Evolutionary conservation across 2,888 invertebrate genomes (phyloP).

Genomic region (Yponomeuta evonymella): DNA sequence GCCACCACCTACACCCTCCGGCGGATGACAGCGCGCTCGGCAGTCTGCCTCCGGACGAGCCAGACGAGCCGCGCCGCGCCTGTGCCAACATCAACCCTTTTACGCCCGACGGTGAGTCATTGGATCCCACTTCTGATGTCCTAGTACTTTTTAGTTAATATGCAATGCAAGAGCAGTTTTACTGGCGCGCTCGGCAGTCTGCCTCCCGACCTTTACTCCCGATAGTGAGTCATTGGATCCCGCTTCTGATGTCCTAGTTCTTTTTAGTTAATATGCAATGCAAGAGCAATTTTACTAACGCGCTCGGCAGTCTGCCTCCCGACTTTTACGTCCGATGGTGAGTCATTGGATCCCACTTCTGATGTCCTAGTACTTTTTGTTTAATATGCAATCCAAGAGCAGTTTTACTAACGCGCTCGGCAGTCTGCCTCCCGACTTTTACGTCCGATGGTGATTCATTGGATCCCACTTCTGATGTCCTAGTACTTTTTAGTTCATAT

Average conservation of each 20-base stretch:
- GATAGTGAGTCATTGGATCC: slow-evolving; percentile 67
- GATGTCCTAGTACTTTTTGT: not conserved
- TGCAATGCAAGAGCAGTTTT: too few relatives aligned
- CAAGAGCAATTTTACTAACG: too few relatives aligned
- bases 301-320: slow-evolving; percentile 22
- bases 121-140: not conserved
- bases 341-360: slow-evolving; percentile 20
- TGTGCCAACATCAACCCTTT: slow-evolving; percentile 91
- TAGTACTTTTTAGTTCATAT: too few relatives aligned
- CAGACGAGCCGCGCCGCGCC: slow-evolving; percentile 57
- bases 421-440: too few relatives aligned
- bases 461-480: not conserved
- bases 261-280: too few relatives aligned
- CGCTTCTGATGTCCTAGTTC: not conserved
- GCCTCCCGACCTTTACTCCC: slow-evolving; percentile 81
- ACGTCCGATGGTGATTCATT: slow-evolving; percentile 80
- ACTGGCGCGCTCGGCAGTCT: slow-evolving; percentile 54
- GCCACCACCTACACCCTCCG: slow-evolving; percentile 59
- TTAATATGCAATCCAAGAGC: too few relatives aligned
- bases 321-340: slow-evolving; percentile 89
- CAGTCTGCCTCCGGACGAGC: slow-evolving; percentile 61
- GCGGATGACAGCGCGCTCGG: slow-evolving; percentile 64
- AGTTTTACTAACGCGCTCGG: too few relatives aligned
- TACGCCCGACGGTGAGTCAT: slow-evolving; percentile 80
- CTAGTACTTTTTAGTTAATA: not conserved